Evolutionary conservation across 1,140 invertebrate genomes (phyloP).

Genomic region (Drosophila aff.): DNA sequence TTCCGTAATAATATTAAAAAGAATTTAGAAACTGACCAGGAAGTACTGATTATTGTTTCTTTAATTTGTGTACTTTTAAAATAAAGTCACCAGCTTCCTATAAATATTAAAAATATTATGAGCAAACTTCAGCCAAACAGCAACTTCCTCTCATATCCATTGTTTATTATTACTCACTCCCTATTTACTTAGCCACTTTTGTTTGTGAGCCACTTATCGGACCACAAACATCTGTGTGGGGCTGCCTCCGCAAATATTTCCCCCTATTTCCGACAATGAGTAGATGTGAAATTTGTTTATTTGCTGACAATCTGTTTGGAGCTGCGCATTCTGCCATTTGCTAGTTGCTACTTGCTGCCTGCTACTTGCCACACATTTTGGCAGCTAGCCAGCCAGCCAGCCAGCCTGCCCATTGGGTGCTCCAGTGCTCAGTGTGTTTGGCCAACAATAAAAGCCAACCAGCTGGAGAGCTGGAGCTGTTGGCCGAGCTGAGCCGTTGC

Average conservation of each 20-base stretch:
- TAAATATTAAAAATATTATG: conserved; percentile 1
- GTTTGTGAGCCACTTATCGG: conserved; percentile 47
- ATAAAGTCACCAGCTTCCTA: background rate
- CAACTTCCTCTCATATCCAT: background rate
- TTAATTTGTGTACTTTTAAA: background rate
- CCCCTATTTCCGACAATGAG: conserved; percentile 7
- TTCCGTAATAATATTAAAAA: background rate
- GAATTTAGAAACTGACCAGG: background rate
- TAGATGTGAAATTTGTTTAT: conserved; percentile 48
- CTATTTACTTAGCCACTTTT: conserved; percentile 29
- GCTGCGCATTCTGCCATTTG: conserved; percentile 41
- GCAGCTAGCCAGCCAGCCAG: conserved; percentile 11
- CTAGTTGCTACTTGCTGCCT: conserved; percentile 17
- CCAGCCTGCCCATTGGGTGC: conserved; percentile 32
- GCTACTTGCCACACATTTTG: conserved; percentile 40
- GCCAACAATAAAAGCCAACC: conserved; percentile 52
- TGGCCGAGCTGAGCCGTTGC: conserved; percentile 15
- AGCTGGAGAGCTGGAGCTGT: conserved; percentile 51
- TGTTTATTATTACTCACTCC: conserved; percentile 6
- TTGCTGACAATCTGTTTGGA: conserved; percentile 43
- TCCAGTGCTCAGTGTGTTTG: conserved; percentile 35
- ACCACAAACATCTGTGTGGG: conserved; percentile 39
- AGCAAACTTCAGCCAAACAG: background rate
- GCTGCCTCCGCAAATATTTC: conserved; percentile 32
- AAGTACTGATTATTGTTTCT: background rate